A percentile compares a stretch with the other conserved stretches of the same genome.
Conservation (phyloP, 1,140 invertebrate species). For the Cecropterus lyciades region DNA sequence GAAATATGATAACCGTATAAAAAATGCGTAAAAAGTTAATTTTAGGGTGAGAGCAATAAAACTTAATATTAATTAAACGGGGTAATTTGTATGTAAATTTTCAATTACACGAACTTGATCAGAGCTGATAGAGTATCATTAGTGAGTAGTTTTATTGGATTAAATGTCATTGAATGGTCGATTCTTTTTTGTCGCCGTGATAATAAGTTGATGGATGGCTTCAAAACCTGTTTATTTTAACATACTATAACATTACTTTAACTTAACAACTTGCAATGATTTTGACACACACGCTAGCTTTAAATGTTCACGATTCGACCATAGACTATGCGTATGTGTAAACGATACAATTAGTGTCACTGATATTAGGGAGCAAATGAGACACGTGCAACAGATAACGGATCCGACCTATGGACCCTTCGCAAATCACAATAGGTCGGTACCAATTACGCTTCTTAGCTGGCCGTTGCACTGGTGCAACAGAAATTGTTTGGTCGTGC, state of each 20-base stretch:
- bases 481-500: conserved; percentile 72
- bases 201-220: not conserved
- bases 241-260: too few relatives aligned
- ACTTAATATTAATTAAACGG: not conserved
- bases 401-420: conserved; percentile 17
- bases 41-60: conserved; percentile 2
- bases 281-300: too few relatives aligned
- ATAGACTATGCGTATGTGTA: not conserved
- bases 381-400: conserved; percentile 26
- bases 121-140: conserved; percentile 4
- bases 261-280: too few relatives aligned
- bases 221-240: not conserved
- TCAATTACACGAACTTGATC: conserved; percentile 2
- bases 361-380: conserved; percentile 6
- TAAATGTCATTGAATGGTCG: not conserved
- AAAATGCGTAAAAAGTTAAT: not conserved
- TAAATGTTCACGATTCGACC: too few relatives aligned
- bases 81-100: conserved; percentile 7
- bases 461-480: conserved; percentile 56
- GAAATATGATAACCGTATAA: conserved; percentile 7
- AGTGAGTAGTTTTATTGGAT: conserved; percentile 1
- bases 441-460: conserved; percentile 46
- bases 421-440: conserved; percentile 24
- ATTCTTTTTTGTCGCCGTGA: not conserved
- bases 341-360: not conserved